Evolutionary conservation across 2,113 vertebrate genomes (phyloP), one percentile per base, ranked within the genome.

Genomic region (Calypte anna): DNA sequence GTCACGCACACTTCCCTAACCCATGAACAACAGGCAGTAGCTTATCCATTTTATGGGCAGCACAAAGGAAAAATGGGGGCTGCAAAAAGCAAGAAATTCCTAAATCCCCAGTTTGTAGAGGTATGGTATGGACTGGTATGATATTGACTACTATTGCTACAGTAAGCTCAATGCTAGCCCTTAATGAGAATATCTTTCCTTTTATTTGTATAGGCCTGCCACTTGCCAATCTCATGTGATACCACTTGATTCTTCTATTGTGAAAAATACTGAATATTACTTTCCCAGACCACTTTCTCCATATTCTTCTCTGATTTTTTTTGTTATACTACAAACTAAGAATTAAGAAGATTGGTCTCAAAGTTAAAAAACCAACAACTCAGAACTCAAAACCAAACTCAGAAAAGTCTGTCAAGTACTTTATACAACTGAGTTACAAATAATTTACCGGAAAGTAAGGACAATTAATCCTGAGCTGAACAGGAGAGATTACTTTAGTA

Each of bases 131-230:
- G 40, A 40, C 40, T 40, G 40, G 40, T 40, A 12, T 63, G 14
- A 3, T 24, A 28, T 11, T 23, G 24, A 55, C 12, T 17, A 3
- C 6, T 8, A 48, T 9, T 46, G 8, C 14, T 8, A 15, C 0
- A 73, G 7, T 0, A 0, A 77, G 19, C 30, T 44, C 31, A 70
- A 2, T 67, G 38, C 6, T 63, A 23, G 27, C 5, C 82, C 20
- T 59, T n/a, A 28, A 17, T 27, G 9, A 15, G 3, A 38, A 4
- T 44, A 12, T 36, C 6, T 50, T 81, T 54, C 3, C 24, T 86
- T 24, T 46, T 13, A 54, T 63, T 84, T 79, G 6, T 48, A n/a
- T 25, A 79, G 91, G 51, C 5, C 7, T 90, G 44, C 21, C 1
- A 4, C 14, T 25, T 75, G 31, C 6, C 30, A 43, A 16, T 33